Percentiles rank a stretch among this genome's conserved stretches.
These are phyloP conservation scores for Trachelus iudaicus DNA, from an alignment of 2,888 invertebrate genomes.

Conservation along the genomic window DNA sequence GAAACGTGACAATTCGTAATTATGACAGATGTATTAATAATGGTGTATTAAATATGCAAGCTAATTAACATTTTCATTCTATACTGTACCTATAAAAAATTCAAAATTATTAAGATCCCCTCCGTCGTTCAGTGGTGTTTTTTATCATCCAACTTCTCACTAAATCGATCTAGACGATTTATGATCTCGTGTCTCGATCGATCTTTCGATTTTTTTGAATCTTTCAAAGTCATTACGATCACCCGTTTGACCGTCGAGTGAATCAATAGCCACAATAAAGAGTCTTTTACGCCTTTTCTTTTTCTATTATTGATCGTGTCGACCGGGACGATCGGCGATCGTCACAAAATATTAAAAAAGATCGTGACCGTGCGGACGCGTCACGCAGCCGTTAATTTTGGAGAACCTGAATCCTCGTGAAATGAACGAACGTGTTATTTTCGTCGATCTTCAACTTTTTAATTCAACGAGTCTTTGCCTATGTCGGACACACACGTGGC, in stretches of 20 bases:
- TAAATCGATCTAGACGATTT: background rate
- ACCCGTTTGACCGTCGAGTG: background rate
- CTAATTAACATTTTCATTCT: background rate
- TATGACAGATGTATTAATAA: background rate
- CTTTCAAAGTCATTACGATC: background rate
- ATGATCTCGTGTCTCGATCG: background rate
- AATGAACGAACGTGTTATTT: conserved; percentile 13
- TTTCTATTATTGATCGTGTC: background rate
- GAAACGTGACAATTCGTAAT: background rate
- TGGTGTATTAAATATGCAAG: background rate
- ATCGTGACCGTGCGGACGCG: background rate
- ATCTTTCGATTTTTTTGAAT: background rate
- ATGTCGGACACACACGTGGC: conserved; percentile 19
- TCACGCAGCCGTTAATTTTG: background rate
- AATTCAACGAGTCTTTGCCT: conserved; percentile 23
- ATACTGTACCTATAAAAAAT: background rate
- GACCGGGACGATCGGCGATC: background rate
- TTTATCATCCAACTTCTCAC: background rate
- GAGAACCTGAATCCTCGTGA: conserved; percentile 4
- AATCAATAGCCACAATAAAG: background rate
- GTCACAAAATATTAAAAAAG: background rate
- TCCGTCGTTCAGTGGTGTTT: background rate
- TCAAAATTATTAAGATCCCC: background rate
- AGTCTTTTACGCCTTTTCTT: background rate
- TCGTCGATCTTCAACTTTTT: conserved; percentile 9